Evolutionary conservation across 2,113 vertebrate genomes (phyloP), one percentile per base, ranked within the genome.

Genomic region (Hippocampus comes): DNA sequence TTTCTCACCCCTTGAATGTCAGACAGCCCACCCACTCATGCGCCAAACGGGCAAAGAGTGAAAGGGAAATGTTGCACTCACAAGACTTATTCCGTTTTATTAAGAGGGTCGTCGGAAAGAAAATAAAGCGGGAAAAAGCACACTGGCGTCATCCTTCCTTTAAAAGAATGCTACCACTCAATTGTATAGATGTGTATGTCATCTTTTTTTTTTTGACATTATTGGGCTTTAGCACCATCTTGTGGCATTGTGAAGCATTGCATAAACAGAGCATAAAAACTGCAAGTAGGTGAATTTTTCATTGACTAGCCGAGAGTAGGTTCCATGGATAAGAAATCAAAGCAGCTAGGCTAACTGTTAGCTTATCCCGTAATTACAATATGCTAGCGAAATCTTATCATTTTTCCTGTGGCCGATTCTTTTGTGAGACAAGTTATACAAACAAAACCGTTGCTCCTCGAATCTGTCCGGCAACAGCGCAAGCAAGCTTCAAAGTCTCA

Each of bases 41-140:
- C 34, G 34, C 41, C 5, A 5, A 23, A 3, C 63, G 6, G 21
- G 21, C 63, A 65, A 42, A 42, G 41, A 63, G 20, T 5, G 6
- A 42, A 63, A 61, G 61, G 51, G 74, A 84, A 71, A 71, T 25
- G 69, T 53, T 67, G 63, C 51, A 67, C 48, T 71, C 60, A 72
- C 77, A 85, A 79, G 68, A 43, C 70, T 68, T 67, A 73, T 84
- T 84, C 38, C 68, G 57, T 30, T 71, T 68, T 27, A 83, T 71
- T 71, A 72, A 70, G 70, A 68, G 46, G 60, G 0, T 66, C 21
- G 21, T 51, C 17, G 9, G 21, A 75, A 76, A 77, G 25, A 65
- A 63, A 63, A 68, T 74, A 23, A 60, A 72, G 25, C 59, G 66
- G 17, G 59, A 59, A 59, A 68, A 51, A 25, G 23, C n/a, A 38